Percentiles rank a stretch among this genome's conserved stretches.
Conservation (phyloP, 2,797 vertebrate genomes). For the Dendrocincla fuliginosa region DNA sequence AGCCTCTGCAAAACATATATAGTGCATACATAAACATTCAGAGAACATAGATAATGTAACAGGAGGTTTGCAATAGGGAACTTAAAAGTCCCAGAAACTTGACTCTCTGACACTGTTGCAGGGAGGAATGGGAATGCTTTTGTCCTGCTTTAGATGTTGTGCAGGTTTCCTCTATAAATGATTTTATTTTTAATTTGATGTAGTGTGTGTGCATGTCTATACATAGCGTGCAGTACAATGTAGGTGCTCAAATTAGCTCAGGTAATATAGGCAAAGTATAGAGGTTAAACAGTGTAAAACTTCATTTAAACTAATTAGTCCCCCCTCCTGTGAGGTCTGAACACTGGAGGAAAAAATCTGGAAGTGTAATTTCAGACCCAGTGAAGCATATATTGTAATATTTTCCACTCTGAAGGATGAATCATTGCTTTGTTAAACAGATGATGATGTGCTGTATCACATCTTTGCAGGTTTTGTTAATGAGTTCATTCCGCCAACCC, state of each 20-base stretch:
- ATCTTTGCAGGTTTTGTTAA: not conserved
- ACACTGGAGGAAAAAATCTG: not conserved
- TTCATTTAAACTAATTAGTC: not conserved
- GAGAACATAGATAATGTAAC: not conserved
- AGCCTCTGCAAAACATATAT: not conserved
- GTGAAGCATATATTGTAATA: not conserved
- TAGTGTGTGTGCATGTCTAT: not conserved
- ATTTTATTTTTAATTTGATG: not conserved
- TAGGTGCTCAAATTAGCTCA: not conserved
- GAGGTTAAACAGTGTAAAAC: not conserved
- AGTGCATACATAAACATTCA: not conserved
- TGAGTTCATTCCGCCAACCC: not conserved
- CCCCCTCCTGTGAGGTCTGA: not conserved
- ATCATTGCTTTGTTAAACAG: not conserved
- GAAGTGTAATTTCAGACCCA: not conserved
- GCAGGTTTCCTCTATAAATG: not conserved
- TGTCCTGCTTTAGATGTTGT: accelerated
- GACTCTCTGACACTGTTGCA: not conserved
- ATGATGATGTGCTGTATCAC: not conserved
- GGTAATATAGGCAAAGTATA: not conserved
- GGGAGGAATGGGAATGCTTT: not conserved
- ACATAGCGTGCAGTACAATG: not conserved
- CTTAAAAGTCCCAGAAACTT: not conserved
- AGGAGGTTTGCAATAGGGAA: not conserved
- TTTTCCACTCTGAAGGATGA: not conserved